phyloP scores from a whole-genome alignment of 2,888 invertebrate species.

The Zygogramma bicolorata region DNA sequence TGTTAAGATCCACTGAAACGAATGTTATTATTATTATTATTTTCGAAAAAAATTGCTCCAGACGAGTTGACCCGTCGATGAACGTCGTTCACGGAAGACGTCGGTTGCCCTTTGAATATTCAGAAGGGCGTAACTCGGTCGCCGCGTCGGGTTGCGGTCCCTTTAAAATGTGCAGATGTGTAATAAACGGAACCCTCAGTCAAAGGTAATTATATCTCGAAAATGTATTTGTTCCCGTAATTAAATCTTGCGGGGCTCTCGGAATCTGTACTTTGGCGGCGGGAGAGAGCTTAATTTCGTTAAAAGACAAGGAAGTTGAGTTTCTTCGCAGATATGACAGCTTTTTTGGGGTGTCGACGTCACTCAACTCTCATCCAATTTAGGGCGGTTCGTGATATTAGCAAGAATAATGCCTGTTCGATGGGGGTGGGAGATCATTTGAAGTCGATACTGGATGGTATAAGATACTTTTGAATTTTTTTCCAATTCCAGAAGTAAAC shows the following conservation, averaged over 20 bases:
- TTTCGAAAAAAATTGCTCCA: conserved; percentile 30
- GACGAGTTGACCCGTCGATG: conserved; percentile 40
- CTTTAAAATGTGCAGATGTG: conserved; percentile 46
- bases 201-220: conserved; percentile 41
- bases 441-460: too few relatives aligned
- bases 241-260: conserved; percentile 27
- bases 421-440: too few relatives aligned
- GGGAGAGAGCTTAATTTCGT: background rate
- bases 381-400: background rate
- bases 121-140: conserved; percentile 27
- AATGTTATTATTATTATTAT: conserved; percentile 19
- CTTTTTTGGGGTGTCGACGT: background rate
- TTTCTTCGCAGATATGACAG: conserved; percentile 3
- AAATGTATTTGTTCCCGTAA: conserved; percentile 43
- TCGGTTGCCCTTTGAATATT: conserved; percentile 30
- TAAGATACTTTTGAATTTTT: too few relatives aligned
- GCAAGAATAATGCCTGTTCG: background rate
- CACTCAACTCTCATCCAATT: background rate
- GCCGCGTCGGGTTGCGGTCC: conserved; percentile 38
- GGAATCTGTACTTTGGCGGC: background rate
- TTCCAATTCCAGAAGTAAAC: too few relatives aligned
- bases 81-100: conserved; percentile 35
- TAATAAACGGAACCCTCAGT: conserved; percentile 43
- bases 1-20: too few relatives aligned
- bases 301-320: background rate